Evolutionary conservation across 2,797 vertebrate species (phyloP).

Genomic region (Botia almorhae): DNA sequence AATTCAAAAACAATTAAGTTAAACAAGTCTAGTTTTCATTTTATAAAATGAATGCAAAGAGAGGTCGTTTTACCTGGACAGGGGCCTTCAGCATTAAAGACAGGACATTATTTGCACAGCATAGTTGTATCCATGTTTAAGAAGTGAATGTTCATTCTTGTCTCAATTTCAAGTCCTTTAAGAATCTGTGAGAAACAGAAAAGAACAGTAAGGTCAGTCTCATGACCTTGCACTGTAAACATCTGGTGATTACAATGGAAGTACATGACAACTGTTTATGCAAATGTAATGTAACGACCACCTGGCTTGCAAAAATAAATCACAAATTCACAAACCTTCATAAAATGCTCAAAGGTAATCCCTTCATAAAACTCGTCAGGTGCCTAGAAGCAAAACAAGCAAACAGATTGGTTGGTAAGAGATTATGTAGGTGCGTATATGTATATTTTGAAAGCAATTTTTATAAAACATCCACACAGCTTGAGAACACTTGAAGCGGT

Average conservation of each 20-base stretch:
- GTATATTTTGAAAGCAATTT: too few species aligned
- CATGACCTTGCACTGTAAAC: not conserved
- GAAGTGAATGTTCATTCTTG: constrained; percentile 93
- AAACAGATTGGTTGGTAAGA: not conserved
- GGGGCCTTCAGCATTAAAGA: constrained; percentile 61
- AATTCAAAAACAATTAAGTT: not conserved
- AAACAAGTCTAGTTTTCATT: too few species aligned
- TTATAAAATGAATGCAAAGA: constrained; percentile 15
- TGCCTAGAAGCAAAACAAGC: constrained; percentile 73
- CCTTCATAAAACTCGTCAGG: constrained; percentile 93
- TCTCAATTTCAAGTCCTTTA: constrained; percentile 91
- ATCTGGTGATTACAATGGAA: not conserved
- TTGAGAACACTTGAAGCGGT: too few species aligned
- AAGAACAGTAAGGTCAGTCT: not conserved
- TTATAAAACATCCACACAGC: too few species aligned
- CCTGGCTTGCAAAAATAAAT: not conserved
- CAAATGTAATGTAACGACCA: not conserved
- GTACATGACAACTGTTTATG: not conserved
- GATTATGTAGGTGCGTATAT: not conserved
- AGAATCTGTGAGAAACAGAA: constrained; percentile 81
- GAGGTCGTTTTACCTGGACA: constrained; percentile 58
- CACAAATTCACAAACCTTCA: constrained; percentile 84
- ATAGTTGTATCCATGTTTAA: constrained; percentile 87
- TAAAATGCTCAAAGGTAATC: constrained; percentile 95
- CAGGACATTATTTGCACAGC: constrained; percentile 83